Conservation (phyloP, 2,113 vertebrate genomes). For the Gobius niger region DNA sequence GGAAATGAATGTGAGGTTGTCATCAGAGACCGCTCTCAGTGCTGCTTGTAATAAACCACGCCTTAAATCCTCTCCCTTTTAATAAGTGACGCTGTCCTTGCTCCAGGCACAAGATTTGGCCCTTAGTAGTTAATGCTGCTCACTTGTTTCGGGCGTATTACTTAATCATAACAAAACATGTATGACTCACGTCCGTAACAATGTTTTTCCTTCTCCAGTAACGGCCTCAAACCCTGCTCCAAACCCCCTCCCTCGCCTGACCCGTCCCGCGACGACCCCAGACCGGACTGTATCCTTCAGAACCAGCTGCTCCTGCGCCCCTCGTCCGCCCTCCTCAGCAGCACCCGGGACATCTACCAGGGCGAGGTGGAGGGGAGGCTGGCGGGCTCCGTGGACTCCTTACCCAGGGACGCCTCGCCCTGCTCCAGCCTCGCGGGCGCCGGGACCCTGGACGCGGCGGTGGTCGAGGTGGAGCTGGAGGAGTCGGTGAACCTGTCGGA, state of each 20-base stretch:
- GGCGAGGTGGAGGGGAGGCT: conserved; percentile 85
- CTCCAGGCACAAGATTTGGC: too few relatives aligned
- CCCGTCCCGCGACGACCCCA: not conserved
- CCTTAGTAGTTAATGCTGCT: too few relatives aligned
- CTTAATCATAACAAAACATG: not conserved
- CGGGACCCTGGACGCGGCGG: conserved; percentile 27
- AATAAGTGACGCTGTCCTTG: too few relatives aligned
- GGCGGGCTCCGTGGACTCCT: conserved; percentile 69
- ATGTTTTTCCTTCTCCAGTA: conserved; percentile 16
- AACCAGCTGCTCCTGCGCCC: conserved; percentile 79
- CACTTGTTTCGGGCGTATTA: too few relatives aligned
- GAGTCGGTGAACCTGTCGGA: conserved; percentile 79
- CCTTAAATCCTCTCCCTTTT: too few relatives aligned
- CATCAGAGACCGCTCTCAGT: too few relatives aligned
- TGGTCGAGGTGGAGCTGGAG: conserved; percentile 72
- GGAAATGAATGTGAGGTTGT: too few relatives aligned
- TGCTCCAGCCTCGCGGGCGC: conserved; percentile 26
- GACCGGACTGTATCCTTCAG: conserved; percentile 70
- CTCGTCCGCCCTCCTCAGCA: conserved; percentile 66
- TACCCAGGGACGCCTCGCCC: conserved; percentile 25
- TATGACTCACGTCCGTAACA: not conserved
- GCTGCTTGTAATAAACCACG: too few relatives aligned
- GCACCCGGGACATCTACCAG: conserved; percentile 82
- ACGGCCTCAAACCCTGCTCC: conserved; percentile 60
- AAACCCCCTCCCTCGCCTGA: conserved; percentile 36